Percentiles rank a stretch among this genome's conserved stretches.
phyloP scores from a whole-genome alignment of 2,797 vertebrate genomes.

The Syngnathus rostellatus region DNA sequence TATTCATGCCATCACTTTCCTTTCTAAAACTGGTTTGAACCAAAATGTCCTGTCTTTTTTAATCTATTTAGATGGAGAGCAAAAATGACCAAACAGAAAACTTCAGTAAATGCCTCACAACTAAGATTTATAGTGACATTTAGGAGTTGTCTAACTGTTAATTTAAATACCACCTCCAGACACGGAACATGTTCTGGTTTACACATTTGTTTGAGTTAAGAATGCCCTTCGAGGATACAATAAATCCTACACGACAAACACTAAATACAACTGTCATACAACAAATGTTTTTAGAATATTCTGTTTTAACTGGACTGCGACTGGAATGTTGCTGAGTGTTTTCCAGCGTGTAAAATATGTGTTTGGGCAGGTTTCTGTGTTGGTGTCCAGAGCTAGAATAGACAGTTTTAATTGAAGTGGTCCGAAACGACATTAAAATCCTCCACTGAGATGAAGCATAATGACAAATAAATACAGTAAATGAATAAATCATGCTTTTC shows the following conservation, averaged over 20 bases:
- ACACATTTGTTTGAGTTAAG: not conserved
- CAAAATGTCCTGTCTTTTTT: not conserved
- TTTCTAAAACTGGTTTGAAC: not conserved
- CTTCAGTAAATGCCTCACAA: not conserved
- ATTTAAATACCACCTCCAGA: not conserved
- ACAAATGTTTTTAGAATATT: not conserved
- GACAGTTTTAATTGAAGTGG: not conserved
- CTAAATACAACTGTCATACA: not conserved
- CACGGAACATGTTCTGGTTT: not conserved
- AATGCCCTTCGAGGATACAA: not conserved
- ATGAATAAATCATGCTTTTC: not conserved
- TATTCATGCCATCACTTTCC: not conserved
- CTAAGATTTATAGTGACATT: not conserved
- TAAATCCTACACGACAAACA: conserved; percentile 1
- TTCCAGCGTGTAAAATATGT: not conserved
- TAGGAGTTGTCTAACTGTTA: not conserved
- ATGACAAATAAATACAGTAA: not conserved
- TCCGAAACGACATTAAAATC: not conserved
- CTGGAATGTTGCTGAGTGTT: not conserved
- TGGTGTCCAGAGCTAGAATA: not conserved
- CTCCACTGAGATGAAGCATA: not conserved
- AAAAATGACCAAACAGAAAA: not conserved
- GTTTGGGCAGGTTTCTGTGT: not conserved
- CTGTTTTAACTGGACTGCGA: not conserved
- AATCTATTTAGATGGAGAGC: not conserved